These are phyloP conservation scores for Netelia melanura DNA, from an alignment of 2,888 invertebrate genomes.

Conservation along the genomic window DNA sequence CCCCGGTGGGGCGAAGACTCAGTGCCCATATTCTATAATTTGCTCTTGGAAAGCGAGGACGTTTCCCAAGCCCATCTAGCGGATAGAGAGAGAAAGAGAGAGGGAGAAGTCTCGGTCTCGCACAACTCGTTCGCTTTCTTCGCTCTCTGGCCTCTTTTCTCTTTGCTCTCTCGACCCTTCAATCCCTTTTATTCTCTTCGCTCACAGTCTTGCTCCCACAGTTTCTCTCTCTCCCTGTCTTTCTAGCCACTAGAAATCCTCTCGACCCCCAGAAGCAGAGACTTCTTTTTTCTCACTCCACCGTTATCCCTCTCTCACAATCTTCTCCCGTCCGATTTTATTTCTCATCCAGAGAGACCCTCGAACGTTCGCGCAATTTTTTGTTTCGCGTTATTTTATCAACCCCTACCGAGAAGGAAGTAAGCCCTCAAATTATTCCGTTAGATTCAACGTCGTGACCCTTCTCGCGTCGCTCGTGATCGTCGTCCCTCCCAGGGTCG, in stretches of 20 bases:
- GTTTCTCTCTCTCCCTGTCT: constrained; percentile 44
- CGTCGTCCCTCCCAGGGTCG: constrained; percentile 17
- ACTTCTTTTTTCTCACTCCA: constrained; percentile 2
- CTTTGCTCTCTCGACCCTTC: constrained; percentile 37
- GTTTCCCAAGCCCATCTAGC: constrained; percentile 58
- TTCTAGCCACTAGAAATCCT: constrained; percentile 16
- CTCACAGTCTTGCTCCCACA: constrained; percentile 32
- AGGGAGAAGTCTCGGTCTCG: background rate
- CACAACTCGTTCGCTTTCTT: constrained; percentile 53
- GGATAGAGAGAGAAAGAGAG: constrained; percentile 7
- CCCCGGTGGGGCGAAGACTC: constrained; percentile 70
- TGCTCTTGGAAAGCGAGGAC: constrained; percentile 70
- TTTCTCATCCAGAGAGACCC: constrained; percentile 55
- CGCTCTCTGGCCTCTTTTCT: constrained; percentile 25
- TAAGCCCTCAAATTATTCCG: constrained; percentile 63
- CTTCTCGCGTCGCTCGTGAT: constrained; percentile 53
- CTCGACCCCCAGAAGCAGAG: constrained; percentile 4
- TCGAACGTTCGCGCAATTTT: constrained; percentile 43
- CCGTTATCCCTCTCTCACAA: constrained; percentile 48
- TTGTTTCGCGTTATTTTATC: constrained; percentile 47
- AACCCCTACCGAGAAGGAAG: constrained; percentile 24
- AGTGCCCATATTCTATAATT: constrained; percentile 78
- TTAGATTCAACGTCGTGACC: constrained; percentile 33
- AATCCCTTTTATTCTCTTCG: constrained; percentile 54
- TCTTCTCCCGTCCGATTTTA: constrained; percentile 50